Base-by-base conservation (phyloP, 1,140 invertebrate species). In the Aphis gossypii region DNA sequence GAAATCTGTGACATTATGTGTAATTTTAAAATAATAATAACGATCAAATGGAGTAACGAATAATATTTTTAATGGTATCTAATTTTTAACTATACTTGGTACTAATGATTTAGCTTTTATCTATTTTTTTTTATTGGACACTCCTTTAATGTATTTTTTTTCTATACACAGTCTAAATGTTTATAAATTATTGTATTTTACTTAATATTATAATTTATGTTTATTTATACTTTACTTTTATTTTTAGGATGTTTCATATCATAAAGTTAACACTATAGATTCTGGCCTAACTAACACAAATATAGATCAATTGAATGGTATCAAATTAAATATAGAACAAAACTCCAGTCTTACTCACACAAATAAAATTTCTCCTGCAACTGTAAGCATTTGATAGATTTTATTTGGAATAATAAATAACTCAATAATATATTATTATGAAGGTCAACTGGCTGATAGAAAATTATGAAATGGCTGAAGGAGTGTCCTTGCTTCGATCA, bases 391-490 rank as follows among this genome's bases (percentile, higher is more conserved):
- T 95, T 94, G 94, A 94, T 95, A 94, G 95, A 94, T 94, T 94
- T 94, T 94, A 95, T 95, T 95, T 94, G 95, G 30, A 68, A 51
- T 56, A 44, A n/a, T 87, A 48, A n/a, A 86, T 54, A 46, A 82
- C 44, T 48, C 2, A 92, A 92, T 92, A 20, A 92, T 38, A 68
- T 44, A 76, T 84, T 87, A 46, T 46, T 60, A 83, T 76, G 14
- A 48, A 99, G 98, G 98, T 99, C 94, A 98, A 99, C 95, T 99
- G 99, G 99, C 96, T 99, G 94, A 96, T 99, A 94, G 98, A 99
- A 95, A 99, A 99, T 96, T 99, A 99, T 95, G 99, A 99, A 96
- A 99, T 98, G 44, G 98, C 98, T 7, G 99, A 99, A 95, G 99
- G 99, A 94, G 99, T 99, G 35, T 99, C 98, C 94, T 96, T 99